These are phyloP conservation scores for Medauroidea extradentata DNA, from an alignment of 1,140 invertebrate species.

Conservation along the genomic window DNA sequence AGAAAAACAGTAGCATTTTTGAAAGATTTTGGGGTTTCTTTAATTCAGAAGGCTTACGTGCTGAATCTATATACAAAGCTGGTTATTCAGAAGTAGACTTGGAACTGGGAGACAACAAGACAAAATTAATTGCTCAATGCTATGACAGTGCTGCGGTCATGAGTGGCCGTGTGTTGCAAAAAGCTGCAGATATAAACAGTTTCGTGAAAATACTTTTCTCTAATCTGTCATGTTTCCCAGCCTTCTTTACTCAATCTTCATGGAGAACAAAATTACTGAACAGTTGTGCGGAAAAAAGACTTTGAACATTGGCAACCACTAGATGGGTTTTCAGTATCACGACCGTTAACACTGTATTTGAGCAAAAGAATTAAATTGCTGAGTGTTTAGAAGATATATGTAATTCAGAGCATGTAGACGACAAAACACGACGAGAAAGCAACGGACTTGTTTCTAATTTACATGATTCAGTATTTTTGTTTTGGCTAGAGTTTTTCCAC, in stretches of 20 bases:
- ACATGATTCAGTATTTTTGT: constrained; percentile 21
- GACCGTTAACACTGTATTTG: constrained; percentile 14
- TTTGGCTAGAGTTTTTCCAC: constrained; percentile 24
- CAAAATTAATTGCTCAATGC: constrained; percentile 37
- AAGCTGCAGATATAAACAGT: constrained; percentile 28
- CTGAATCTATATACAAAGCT: constrained; percentile 15
- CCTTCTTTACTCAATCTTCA: constrained; percentile 19
- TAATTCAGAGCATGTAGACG: constrained; percentile 5
- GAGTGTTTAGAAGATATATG: constrained; percentile 16
- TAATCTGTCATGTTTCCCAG: constrained; percentile 8
- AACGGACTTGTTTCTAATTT: constrained; percentile 9
- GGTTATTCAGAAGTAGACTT: constrained; percentile 26
- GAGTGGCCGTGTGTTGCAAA: constrained; percentile 30
- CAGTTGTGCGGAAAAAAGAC: constrained; percentile 2
- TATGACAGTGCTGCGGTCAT: constrained; percentile 37
- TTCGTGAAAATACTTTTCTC: constrained; percentile 31
- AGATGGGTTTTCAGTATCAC: constrained; percentile 17
- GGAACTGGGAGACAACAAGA: constrained; percentile 24
- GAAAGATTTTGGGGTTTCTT: constrained; percentile 35
- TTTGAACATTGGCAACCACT: constrained; percentile 12
- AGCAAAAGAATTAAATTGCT: constrained; percentile 16
- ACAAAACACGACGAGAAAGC: constrained; percentile 11
- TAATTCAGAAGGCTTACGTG: constrained; percentile 21
- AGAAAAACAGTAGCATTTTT: constrained; percentile 21
- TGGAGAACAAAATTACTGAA: constrained; percentile 10